These are phyloP conservation scores for Scortum barcoo DNA, from an alignment of 2,113 vertebrate genomes.

Conservation along the genomic window DNA sequence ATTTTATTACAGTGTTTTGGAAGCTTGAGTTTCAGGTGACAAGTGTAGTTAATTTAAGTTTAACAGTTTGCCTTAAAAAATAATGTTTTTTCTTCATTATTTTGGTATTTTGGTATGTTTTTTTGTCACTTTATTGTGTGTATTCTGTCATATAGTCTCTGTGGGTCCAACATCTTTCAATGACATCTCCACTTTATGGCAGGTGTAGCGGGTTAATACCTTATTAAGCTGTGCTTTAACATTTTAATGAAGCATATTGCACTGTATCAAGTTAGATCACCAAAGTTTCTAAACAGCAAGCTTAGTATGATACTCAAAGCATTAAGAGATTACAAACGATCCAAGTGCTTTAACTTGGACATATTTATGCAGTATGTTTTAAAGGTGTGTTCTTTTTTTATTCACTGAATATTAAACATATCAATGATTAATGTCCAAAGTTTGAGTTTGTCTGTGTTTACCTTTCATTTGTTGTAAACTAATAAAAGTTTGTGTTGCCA, in stretches of 20 bases:
- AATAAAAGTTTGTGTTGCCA: conserved; percentile 54
- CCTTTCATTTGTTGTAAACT: conserved; percentile 27
- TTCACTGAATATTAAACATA: background rate
- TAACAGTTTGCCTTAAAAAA: conserved; percentile 2
- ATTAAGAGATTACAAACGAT: conserved; percentile 46
- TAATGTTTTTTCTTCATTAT: conserved; percentile 9
- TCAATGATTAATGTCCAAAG: background rate
- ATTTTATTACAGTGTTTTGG: conserved; percentile 2
- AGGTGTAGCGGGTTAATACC: conserved; percentile 10
- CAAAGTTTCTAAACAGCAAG: conserved; percentile 45
- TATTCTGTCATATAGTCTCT: background rate
- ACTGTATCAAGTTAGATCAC: conserved; percentile 42
- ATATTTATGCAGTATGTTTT: background rate
- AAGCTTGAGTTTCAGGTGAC: conserved; percentile 3
- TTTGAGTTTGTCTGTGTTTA: conserved; percentile 24
- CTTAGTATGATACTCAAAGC: conserved; percentile 15
- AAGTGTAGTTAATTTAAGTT: conserved; percentile 19
- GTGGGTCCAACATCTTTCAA: conserved; percentile 7
- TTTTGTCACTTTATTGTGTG: conserved; percentile 1
- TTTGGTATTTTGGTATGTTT: conserved; percentile 14
- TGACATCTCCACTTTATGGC: background rate
- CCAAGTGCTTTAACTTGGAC: conserved; percentile 23
- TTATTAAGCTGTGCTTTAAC: conserved; percentile 36
- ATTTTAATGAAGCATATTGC: conserved; percentile 37
- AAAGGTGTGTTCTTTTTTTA: background rate